These are phyloP conservation scores for Octodon degus DNA, from an alignment of 2,113 vertebrate genomes.

Conservation along the genomic window DNA sequence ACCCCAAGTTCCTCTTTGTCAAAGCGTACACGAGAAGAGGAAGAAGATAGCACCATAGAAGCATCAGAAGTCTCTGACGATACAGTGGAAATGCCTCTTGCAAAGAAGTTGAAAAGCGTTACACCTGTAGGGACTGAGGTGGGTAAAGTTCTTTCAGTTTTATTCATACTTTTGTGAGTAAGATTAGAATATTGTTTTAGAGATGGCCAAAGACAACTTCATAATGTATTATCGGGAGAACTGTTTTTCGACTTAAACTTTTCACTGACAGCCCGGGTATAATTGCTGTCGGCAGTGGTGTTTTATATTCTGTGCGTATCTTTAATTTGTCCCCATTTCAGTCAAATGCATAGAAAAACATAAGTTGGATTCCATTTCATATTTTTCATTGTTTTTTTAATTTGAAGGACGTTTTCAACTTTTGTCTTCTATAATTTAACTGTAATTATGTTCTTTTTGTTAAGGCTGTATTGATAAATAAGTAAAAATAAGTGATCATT, in stretches of 20 bases:
- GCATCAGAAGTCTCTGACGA: constrained; percentile 92
- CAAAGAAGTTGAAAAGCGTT: constrained; percentile 94
- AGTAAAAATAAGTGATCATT: constrained; percentile 14
- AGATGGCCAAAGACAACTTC: neutral
- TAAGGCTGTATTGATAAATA: constrained; percentile 24
- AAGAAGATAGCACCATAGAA: constrained; percentile 91
- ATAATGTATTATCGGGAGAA: constrained; percentile 13
- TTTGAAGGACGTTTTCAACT: neutral
- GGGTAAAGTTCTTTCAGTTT: constrained; percentile 16
- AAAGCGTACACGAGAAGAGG: constrained; percentile 96
- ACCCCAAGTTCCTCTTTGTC: constrained; percentile 92
- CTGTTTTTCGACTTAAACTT: neutral
- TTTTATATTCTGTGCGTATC: neutral
- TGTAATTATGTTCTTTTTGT: neutral
- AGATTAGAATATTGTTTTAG: neutral
- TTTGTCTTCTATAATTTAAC: neutral
- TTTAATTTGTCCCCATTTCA: constrained; percentile 47
- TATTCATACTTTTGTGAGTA: neutral
- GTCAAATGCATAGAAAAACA: neutral
- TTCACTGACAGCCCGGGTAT: neutral
- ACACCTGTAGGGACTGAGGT: constrained; percentile 95
- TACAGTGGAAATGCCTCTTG: constrained; percentile 90
- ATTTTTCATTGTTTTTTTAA: neutral
- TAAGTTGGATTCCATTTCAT: neutral
- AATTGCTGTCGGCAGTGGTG: neutral